Evolutionary conservation across 1,140 invertebrate species (phyloP), one percentile per base, ranked within the genome.

Genomic region (Gryon sp.): DNA sequence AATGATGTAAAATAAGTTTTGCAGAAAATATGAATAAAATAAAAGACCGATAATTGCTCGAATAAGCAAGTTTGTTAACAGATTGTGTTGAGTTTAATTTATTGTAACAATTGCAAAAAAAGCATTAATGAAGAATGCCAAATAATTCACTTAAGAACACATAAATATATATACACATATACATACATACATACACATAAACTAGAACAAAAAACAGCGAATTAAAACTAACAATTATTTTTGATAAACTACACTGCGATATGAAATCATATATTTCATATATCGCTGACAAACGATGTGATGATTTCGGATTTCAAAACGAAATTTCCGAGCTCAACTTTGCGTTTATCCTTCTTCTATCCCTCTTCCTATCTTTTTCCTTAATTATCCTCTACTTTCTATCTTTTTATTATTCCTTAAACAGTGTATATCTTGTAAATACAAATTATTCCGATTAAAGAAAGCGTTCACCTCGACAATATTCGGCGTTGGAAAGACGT

Each of bases 241-340:
- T 76, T 76, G 73, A 76, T 76, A 76, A 76, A n/a, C 22, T n/a
- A 32, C 52, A 18, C 28, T 53, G 24, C 53, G 18, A 59, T 19
- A 28, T 59, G 16, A 68, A 69, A 59, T 55, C 4, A 65, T 73
- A 73, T 63, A 63, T 73, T 65, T 65, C 32, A n/a, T 73, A 73
- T 34, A 65, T 65, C 34, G 34, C 40, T 72, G 34, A 72, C 45
- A 14, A 72, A 68, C 22, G 16, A 55, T 62, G 59, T 72, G 57
- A 55, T 45, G 68, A 59, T 65, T 73, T 72, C 57, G 19, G 45
- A 4, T 48, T 45, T n/a, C 48, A 30, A 18, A 2, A 38, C 4
- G 41, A 57, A 52, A 46, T n/a, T n/a, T n/a, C 22, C 28, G 60
- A 74, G 70, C 70, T 74, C 70, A 74, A 74, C 9, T 50, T 9